phyloP scores from a whole-genome alignment of 1,140 invertebrate species.

The Lepidurus packardi region DNA sequence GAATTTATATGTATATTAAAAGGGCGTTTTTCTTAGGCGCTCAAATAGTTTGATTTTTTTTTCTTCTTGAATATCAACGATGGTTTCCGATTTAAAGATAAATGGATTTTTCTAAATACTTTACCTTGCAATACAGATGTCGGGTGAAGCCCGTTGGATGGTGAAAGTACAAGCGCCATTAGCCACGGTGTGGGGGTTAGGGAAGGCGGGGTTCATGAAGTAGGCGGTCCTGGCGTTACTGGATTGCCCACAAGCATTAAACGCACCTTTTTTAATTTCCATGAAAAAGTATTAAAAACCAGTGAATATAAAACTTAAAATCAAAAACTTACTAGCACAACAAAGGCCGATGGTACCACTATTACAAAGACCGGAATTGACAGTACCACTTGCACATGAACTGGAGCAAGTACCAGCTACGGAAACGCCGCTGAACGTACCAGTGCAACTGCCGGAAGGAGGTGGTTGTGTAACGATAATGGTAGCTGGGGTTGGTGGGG shows the following conservation, averaged over 20 bases:
- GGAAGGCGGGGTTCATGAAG: not conserved
- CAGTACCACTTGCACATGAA: not conserved
- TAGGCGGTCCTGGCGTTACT: not conserved
- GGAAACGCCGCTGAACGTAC: not conserved
- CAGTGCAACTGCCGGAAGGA: constrained; percentile 2
- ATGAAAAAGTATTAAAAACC: not conserved
- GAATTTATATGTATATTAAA: not conserved
- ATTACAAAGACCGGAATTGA: not conserved
- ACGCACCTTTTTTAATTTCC: not conserved
- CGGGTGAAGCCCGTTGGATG: not conserved
- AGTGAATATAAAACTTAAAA: not conserved
- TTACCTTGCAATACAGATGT: not conserved
- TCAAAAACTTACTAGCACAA: not conserved
- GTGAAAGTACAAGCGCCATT: not conserved
- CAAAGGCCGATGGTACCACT: not conserved
- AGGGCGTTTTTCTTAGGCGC: too few relatives aligned
- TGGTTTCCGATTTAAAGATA: not conserved
- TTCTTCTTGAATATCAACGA: not conserved
- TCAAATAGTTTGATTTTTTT: too few relatives aligned
- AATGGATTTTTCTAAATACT: not conserved
- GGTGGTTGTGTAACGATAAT: not conserved
- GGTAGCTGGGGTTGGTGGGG: not conserved
- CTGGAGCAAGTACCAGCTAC: not conserved
- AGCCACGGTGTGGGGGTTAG: not conserved
- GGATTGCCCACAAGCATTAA: not conserved